Evolutionary conservation across 2,113 vertebrate genomes (phyloP), one percentile per base, ranked within the genome.

Genomic region (Erythrocercus mccallii): DNA sequence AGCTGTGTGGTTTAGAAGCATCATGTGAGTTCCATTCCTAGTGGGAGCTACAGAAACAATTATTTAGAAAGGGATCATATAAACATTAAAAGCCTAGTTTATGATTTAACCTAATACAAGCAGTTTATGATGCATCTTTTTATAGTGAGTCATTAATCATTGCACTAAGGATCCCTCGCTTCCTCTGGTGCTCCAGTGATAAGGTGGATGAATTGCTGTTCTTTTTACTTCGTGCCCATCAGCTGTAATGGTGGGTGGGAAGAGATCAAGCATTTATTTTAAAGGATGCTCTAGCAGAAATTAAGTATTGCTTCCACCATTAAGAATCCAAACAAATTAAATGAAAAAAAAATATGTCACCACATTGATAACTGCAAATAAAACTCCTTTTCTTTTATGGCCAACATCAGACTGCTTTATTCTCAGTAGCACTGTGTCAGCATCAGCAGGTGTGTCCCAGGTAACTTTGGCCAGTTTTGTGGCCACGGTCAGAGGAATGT

Each of bases 101-200:
- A 92, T 94, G 68, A 37, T 97, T 96, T 96, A 88, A 88, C 94
- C 94, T 84, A 86, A 90, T 96, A 72, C 57, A 76, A 69, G 81
- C 56, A 78, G 68, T 97, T 96, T 96, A 96, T 80, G 91, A 94
- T 93, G 81, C 88, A 91, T 91, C 92, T 87, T 96, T 96, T 96
- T 96, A 94, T 70, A 94, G 76, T 1, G 28, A 73, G 81, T 42
- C 82, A 48, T 95, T 96, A 92, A 96, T 97, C 94, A 95, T 15
- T 76, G 73, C 68, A 50, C 50, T 88, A 86, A 96, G 88, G 71
- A 71, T 90, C 44, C 90, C 71, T 66, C 2, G 5, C 48, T 88
- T 93, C 71, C 77, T 65, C 86, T 61, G 48, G 57, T 84, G 72
- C 81, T 76, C 40, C 37, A 42, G 60, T 45, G 81, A 86, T 80